phyloP scores from a whole-genome alignment of 2,888 invertebrate species.

The Argynnis bischoffii region DNA sequence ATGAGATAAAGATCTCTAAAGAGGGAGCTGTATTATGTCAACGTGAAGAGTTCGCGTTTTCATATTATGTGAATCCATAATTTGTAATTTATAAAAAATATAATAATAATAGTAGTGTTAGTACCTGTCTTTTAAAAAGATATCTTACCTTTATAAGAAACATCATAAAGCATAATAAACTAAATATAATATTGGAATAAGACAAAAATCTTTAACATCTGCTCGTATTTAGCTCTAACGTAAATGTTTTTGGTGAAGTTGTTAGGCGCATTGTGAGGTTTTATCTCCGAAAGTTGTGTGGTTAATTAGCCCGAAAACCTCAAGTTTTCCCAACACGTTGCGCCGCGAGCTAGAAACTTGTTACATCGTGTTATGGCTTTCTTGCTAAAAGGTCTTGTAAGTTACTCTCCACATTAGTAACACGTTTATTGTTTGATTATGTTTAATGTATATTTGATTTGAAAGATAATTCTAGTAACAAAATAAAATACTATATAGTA shows the following conservation, averaged over 20 bases:
- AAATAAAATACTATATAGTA: no score
- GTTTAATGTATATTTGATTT: slow-evolving; percentile 11
- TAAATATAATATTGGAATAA: no score
- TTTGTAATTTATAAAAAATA: no score
- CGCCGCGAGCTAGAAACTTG: slow-evolving; percentile 64
- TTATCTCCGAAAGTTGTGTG: slow-evolving; percentile 65
- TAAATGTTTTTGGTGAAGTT: slow-evolving; percentile 50
- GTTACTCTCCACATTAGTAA: slow-evolving; percentile 24
- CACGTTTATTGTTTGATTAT: neutral
- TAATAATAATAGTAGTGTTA: no score
- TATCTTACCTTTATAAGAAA: no score
- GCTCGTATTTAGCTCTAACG: slow-evolving; percentile 26
- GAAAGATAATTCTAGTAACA: neutral
- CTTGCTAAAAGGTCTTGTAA: slow-evolving; percentile 41
- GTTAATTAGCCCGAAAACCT: slow-evolving; percentile 70
- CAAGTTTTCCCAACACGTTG: slow-evolving; percentile 67
- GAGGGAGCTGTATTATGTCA: no score
- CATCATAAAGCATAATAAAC: no score
- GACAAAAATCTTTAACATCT: neutral
- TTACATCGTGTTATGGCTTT: slow-evolving; percentile 56
- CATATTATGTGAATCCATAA: no score
- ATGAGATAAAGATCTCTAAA: no score
- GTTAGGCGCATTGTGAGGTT: slow-evolving; percentile 53
- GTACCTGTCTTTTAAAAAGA: no score
- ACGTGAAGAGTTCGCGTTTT: no score